A percentile compares a stretch with the other conserved stretches of the same genome.
Conservation (phyloP, 2,797 vertebrate species). For the Spinibarbus caldwelli region DNA sequence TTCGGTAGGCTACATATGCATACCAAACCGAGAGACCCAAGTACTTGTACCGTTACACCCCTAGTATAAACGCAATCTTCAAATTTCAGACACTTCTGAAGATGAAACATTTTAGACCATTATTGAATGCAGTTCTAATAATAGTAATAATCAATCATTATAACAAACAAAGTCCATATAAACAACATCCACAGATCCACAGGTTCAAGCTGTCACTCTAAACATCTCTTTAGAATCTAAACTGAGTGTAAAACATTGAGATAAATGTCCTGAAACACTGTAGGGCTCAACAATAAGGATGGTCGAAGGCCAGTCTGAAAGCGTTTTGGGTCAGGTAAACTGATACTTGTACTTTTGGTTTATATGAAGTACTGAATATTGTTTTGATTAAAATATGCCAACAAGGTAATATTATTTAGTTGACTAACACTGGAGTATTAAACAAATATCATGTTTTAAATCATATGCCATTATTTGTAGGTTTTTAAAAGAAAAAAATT, state of each 20-base stretch:
- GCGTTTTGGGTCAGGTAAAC: neutral
- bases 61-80: neutral
- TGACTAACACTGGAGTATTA: neutral
- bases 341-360: neutral
- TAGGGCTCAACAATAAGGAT: neutral
- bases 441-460: neutral
- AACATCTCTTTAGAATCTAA: neutral
- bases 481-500: neutral
- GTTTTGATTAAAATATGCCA: neutral
- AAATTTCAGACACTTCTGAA: neutral
- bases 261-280: constrained; percentile 1
- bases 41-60: too few relatives aligned
- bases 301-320: neutral
- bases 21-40: too few relatives aligned
- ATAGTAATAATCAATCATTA: neutral
- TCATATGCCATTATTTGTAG: neutral
- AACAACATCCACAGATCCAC: neutral
- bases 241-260: neutral
- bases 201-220: neutral
- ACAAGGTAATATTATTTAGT: neutral
- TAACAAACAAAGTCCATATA: neutral
- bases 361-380: neutral
- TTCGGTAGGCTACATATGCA: too few relatives aligned
- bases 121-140: neutral
- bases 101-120: neutral